A percentile compares a stretch with the other conserved stretches of the same genome.
Evolutionary conservation across 2,797 vertebrate species (phyloP).

Genomic region (Caiman crocodilus): DNA sequence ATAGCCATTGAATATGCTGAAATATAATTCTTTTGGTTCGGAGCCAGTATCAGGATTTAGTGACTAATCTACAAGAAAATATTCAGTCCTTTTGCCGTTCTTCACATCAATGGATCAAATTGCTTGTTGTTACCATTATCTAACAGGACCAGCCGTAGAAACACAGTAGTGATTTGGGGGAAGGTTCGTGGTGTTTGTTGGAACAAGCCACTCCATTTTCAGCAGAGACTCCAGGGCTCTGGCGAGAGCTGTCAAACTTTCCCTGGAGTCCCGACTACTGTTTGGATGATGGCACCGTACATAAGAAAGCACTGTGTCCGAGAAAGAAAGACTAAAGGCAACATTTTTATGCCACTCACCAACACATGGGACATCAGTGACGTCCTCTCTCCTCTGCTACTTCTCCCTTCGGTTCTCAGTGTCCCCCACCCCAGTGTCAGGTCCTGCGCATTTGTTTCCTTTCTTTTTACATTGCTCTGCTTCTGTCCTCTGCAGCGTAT

Average conservation of each 20-base stretch:
- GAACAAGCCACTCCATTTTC: constrained; percentile 39
- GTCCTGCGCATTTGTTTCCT: rapidly evolving
- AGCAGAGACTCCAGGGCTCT: neutral
- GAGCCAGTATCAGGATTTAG: constrained; percentile 32
- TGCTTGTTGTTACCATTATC: neutral
- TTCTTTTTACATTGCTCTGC: neutral
- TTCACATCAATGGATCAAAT: neutral
- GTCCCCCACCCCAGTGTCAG: neutral
- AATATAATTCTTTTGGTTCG: constrained; percentile 11
- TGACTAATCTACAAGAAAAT: neutral
- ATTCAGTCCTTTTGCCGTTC: neutral
- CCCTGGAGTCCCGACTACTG: neutral
- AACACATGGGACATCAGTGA: neutral
- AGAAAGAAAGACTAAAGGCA: neutral
- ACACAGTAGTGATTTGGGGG: constrained; percentile 8
- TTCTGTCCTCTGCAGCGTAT: rapidly evolving
- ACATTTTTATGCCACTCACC: neutral
- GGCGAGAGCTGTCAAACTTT: constrained; percentile 24
- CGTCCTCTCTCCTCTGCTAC: neutral
- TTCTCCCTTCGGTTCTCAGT: neutral
- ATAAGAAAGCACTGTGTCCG: rapidly evolving
- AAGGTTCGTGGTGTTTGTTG: constrained; percentile 40
- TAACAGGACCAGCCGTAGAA: constrained; percentile 11
- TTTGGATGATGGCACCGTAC: neutral
- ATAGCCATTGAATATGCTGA: neutral